Evolutionary conservation across 2,888 invertebrate genomes (phyloP), one percentile per base, ranked within the genome.

Genomic region (Pristionchus arcanus): DNA sequence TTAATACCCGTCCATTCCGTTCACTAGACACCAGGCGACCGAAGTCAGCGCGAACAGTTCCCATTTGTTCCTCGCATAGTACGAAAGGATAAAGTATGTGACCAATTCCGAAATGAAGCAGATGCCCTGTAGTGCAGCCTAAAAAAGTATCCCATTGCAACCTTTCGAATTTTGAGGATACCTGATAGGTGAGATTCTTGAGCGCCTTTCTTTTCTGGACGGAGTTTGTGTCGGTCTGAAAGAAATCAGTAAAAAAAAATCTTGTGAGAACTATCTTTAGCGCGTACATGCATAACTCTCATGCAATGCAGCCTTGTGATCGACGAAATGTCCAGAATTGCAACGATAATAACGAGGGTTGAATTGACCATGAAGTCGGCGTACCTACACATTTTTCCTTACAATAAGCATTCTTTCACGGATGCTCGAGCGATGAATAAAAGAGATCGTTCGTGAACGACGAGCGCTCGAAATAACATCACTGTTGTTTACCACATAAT

Each of bases 1-100:
- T 28, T 7, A n/a, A n/a, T 81, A 81, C 81, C 81, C 81, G 28
- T 81, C 81, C 49, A 53, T 49, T n/a, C 81, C 81, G 16, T 81
- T 81, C 28, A 81, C 81, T 2, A 81, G 81, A 81, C 81, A 81
- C 81, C 81, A 81, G 0, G 81, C 53, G 16, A 81, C 11, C 1
- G 81, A 49, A 16, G 81, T 81, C 11, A 81, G 81, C 0, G 28
- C 81, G 49, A 49, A 81, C 2, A 28, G 53, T 15, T 81, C 49
- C 81, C 81, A 81, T 81, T 81, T 81, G 28, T 81, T 81, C 9
- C 49, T 31, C 4, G 81, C 53, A 16, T 81, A 53, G 2, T 53
- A 15, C 4, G 81, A 81, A 2, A 81, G 49, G 13, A 81, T n/a
- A n/a, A 81, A 81, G 28, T 81, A 81, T 2, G 81, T 81, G 81